These are phyloP conservation scores for Ceratina australensis DNA, from an alignment of 1,140 invertebrate species.

Conservation along the genomic window DNA sequence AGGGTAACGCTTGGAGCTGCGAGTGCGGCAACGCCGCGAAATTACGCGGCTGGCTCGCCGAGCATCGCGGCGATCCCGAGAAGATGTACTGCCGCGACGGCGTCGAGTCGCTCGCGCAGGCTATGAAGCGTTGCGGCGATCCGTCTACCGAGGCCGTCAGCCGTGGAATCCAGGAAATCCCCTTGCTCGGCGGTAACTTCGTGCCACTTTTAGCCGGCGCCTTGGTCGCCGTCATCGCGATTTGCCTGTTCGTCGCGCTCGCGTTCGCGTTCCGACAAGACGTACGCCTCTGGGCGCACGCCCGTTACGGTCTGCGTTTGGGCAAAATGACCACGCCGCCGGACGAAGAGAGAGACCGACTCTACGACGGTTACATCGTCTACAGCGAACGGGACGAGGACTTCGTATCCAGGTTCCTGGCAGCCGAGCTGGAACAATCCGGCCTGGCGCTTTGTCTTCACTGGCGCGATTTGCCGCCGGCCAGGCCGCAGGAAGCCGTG, in stretches of 20 bases:
- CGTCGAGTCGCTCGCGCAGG: constrained; percentile 81
- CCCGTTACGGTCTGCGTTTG: constrained; percentile 86
- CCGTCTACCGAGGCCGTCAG: constrained; percentile 72
- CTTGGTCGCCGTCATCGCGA: constrained; percentile 85
- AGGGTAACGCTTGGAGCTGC: constrained; percentile 94
- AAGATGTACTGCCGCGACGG: constrained; percentile 84
- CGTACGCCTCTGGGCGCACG: constrained; percentile 87
- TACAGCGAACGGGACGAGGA: constrained; percentile 92
- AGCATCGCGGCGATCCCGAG: constrained; percentile 84
- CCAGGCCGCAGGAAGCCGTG: constrained; percentile 85
- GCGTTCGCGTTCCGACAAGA: constrained; percentile 89
- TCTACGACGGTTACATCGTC: constrained; percentile 93
- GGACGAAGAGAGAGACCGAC: constrained; percentile 85
- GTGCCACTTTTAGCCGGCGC: constrained; percentile 87
- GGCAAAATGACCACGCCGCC: constrained; percentile 82
- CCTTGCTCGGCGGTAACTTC: constrained; percentile 82
- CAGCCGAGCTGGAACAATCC: constrained; percentile 88
- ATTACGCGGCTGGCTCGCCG: constrained; percentile 87
- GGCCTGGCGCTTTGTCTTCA: constrained; percentile 87
- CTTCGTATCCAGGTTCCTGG: constrained; percentile 88
- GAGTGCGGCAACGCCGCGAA: constrained; percentile 90
- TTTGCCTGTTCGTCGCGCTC: constrained; percentile 85
- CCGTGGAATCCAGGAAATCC: constrained; percentile 75
- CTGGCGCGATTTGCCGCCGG: constrained; percentile 86
- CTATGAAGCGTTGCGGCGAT: constrained; percentile 83